Conservation (phyloP, 2,113 vertebrate species). For the Otocyon megalotis region DNA sequence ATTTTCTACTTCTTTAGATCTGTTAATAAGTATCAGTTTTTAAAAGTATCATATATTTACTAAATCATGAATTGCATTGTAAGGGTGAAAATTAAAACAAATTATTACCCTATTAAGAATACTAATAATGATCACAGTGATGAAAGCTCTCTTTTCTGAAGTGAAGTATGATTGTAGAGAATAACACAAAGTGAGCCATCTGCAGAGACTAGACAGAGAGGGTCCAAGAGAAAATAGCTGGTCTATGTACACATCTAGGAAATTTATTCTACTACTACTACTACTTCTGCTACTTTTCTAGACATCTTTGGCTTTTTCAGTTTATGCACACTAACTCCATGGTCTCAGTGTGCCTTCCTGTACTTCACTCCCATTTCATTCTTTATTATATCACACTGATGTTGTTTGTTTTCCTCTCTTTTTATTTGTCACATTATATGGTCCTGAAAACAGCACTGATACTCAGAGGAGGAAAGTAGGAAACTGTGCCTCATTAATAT, state of each 20-base stretch:
- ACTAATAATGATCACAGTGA: not conserved
- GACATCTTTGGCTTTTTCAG: not conserved
- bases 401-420: not conserved
- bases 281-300: not conserved
- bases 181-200: not conserved
- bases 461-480: not conserved
- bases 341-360: not conserved
- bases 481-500: constrained; percentile 8
- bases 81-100: not conserved
- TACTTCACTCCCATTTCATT: not conserved
- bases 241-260: not conserved
- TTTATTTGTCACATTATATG: not conserved
- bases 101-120: not conserved
- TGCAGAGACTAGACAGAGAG: not conserved
- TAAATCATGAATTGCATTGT: not conserved
- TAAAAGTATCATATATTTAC: not conserved
- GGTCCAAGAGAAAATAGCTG: not conserved
- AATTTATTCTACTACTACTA: not conserved
- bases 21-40: not conserved
- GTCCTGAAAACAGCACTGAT: not conserved
- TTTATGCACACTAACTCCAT: not conserved
- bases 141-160: not conserved
- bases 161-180: not conserved
- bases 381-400: not conserved
- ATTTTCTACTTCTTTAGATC: not conserved